phyloP scores from a whole-genome alignment of 2,113 vertebrate genomes.

The Sphaerodactylus townsendi region DNA sequence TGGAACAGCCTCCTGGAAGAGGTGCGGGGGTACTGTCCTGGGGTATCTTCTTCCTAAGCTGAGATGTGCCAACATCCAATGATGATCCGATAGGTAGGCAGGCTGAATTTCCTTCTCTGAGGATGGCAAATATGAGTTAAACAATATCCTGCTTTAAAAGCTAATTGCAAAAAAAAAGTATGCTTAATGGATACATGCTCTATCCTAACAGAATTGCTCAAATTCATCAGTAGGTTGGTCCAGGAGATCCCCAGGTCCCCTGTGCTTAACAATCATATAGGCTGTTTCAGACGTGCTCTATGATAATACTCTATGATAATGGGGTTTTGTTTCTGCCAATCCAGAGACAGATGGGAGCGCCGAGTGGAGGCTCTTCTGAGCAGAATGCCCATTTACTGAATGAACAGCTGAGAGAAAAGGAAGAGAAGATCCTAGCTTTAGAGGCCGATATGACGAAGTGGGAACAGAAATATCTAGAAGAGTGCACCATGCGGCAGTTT shows the following conservation, averaged over 20 bases:
- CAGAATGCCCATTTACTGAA: conserved; percentile 76
- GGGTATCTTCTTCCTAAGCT: neutral
- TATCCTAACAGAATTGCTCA: neutral
- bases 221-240: neutral
- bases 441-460: conserved; percentile 98
- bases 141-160: neutral
- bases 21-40: neutral
- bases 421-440: conserved; percentile 91
- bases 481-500: conserved; percentile 97
- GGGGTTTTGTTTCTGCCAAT: neutral
- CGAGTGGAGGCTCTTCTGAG: conserved; percentile 57
- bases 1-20: too few species aligned
- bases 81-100: too few species aligned
- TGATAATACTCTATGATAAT: neutral
- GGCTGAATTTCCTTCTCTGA: neutral
- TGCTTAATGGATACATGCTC: neutral
- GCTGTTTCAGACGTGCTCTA: neutral
- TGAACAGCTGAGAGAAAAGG: conserved; percentile 90
- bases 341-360: conserved; percentile 79
- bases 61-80: neutral
- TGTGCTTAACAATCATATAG: neutral
- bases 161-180: neutral
- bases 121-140: neutral
- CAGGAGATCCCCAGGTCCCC: neutral
- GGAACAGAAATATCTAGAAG: conserved; percentile 98